A percentile compares a stretch with the other conserved stretches of the same genome.
phyloP scores from a whole-genome alignment of 2,797 vertebrate genomes.

The Silurus lanzhouensis region DNA sequence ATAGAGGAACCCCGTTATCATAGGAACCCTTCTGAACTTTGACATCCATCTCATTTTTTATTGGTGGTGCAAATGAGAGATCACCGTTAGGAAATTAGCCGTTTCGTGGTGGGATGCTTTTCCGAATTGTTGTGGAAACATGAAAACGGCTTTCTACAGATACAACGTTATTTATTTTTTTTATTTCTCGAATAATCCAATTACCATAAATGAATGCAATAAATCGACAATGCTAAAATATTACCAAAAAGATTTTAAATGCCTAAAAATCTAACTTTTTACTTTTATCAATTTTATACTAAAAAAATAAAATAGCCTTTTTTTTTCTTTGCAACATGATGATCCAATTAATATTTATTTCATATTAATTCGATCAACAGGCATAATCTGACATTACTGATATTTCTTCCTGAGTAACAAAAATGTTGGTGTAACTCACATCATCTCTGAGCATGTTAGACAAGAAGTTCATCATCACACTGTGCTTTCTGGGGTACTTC shows the following conservation, averaged over 20 bases:
- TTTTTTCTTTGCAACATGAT: background rate
- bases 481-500: slow-evolving; percentile 97
- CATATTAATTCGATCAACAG: background rate
- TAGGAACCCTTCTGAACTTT: background rate
- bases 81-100: no score
- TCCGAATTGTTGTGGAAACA: background rate
- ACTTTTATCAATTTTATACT: no score
- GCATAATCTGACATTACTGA: background rate
- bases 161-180: no score
- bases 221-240: background rate
- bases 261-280: background rate
- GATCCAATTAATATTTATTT: background rate
- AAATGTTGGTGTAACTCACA: slow-evolving; percentile 68
- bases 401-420: no score
- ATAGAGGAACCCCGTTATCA: no score
- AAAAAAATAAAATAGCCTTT: background rate
- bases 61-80: background rate
- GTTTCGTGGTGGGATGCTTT: background rate
- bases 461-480: slow-evolving; percentile 98
- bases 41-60: background rate
- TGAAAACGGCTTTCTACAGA: no score
- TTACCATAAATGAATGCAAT: background rate
- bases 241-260: background rate
- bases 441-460: slow-evolving; percentile 99
- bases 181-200: background rate